Evolutionary conservation across 2,888 invertebrate species (phyloP).

Genomic region (Syritta pipiens): DNA sequence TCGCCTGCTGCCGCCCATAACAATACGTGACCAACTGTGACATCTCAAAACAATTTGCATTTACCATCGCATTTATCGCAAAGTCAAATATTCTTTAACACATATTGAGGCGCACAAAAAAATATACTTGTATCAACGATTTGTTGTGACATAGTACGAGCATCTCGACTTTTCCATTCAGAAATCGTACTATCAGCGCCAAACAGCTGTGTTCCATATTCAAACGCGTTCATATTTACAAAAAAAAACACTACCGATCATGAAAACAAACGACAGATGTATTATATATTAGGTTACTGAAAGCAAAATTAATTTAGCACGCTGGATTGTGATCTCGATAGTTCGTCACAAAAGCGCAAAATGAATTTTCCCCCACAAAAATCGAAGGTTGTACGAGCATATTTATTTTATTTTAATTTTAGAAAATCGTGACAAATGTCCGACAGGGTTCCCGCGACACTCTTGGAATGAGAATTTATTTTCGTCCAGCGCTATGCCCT

Average conservation of each 20-base stretch:
- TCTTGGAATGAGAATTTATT: background rate
- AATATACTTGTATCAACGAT: conserved; percentile 3
- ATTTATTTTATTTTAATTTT: conserved; percentile 17
- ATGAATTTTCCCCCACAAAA: too few species aligned
- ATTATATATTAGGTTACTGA: conserved; percentile 2
- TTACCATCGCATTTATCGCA: conserved; percentile 18
- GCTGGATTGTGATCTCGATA: too few species aligned
- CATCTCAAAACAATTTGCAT: conserved; percentile 5
- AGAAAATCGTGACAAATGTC: conserved; percentile 7
- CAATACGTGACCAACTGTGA: conserved; percentile 23
- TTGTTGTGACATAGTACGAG: too few species aligned
- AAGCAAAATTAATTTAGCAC: too few species aligned
- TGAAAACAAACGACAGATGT: conserved; percentile 4
- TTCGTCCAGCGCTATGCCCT: background rate
- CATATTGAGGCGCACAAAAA: conserved; percentile 13
- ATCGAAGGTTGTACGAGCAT: background rate
- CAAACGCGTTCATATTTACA: background rate
- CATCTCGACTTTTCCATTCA: too few species aligned
- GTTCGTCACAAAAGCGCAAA: too few species aligned
- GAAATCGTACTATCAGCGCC: background rate
- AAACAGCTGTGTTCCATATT: conserved; percentile 23
- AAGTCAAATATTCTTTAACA: conserved; percentile 2
- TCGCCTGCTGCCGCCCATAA: conserved; percentile 11
- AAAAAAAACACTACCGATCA: conserved; percentile 1
- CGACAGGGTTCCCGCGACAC: background rate